Base-by-base conservation (phyloP, 2,888 invertebrate species). In the Pyrocoelia pectoralis region DNA sequence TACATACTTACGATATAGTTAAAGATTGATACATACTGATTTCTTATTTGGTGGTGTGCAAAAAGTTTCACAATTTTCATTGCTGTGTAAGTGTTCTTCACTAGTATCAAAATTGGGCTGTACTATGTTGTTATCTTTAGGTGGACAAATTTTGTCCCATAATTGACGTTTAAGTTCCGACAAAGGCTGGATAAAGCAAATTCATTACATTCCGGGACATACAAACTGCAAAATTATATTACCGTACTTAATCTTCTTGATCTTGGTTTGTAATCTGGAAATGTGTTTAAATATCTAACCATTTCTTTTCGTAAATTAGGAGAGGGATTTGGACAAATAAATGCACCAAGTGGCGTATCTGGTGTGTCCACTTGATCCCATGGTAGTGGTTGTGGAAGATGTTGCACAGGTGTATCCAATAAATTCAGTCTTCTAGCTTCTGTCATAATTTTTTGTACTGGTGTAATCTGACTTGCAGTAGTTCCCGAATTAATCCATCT, bases 121-220 rank as follows among this genome's bases (percentile, higher is more conserved):
- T 18, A 24, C 49, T 10, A 14, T 38, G 1, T 10, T 17, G 13
- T 24, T 48, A 12, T 56, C 55, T 18, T 38, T 49, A 3, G 74
- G 68, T 10, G 73, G 71, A 61, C 73, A 74, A 18, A 81, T 67
- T 69, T 81, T 80, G 19, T 79, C 73, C 82, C 82, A 82, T 2
- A 83, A 69, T 61, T 83, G 77, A 65, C 84, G 83, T 61, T 84
- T 83, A 43, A 87, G 80, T 73, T 87, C 87, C 0, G 86, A 85
- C 5, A 87, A 70, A 0, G 87, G 87, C 86, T 46, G 1, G 1
- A 18, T 13, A 15, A 43, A 15, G 41, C 3, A 15, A 5, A 43
- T 6, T 15, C 1, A 15, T 12, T 43, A 13, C 1, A 43, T 43
- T 15, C 12, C 13, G 3, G 3, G 17, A 17, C 3, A 24, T 46